Percentiles rank a stretch among this genome's conserved stretches.
Evolutionary conservation across 2,888 invertebrate genomes (phyloP).

Genomic region (Agrotis puta): DNA sequence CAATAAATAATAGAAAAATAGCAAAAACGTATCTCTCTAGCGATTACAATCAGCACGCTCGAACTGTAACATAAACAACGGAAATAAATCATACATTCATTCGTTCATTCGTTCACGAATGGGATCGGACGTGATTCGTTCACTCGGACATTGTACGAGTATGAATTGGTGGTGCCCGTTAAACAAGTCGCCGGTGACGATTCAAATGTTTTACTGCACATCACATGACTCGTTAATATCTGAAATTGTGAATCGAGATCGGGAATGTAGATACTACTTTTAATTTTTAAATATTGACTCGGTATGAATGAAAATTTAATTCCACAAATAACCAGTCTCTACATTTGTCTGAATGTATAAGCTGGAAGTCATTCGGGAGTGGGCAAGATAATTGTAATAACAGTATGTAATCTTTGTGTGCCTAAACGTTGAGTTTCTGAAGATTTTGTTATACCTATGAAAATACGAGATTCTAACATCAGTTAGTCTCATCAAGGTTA

Average conservation of each 20-base stretch:
- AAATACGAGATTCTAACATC: no score
- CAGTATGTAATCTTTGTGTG: background rate
- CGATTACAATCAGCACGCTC: conserved; percentile 66
- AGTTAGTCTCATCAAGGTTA: no score
- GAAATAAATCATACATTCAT: conserved; percentile 62
- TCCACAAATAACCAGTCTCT: no score
- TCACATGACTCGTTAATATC: conserved; percentile 31
- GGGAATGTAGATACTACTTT: background rate
- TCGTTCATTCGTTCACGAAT: conserved; percentile 56
- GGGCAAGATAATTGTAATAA: no score
- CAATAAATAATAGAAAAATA: conserved; percentile 66
- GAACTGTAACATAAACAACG: conserved; percentile 63
- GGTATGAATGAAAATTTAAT: background rate
- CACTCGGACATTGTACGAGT: conserved; percentile 40
- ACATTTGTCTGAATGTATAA: background rate
- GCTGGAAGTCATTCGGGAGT: background rate
- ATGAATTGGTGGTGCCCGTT: conserved; percentile 45
- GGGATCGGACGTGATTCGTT: conserved; percentile 59
- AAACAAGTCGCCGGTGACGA: conserved; percentile 41
- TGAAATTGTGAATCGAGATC: conserved; percentile 24
- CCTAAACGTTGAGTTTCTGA: background rate
- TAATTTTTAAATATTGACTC: conserved; percentile 1
- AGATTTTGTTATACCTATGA: no score
- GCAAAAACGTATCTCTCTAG: conserved; percentile 59
- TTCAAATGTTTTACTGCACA: conserved; percentile 29